A percentile compares a stretch with the other conserved stretches of the same genome.
Evolutionary conservation across 1,140 invertebrate genomes (phyloP).

Genomic region (Lysiphlebus fabarum): DNA sequence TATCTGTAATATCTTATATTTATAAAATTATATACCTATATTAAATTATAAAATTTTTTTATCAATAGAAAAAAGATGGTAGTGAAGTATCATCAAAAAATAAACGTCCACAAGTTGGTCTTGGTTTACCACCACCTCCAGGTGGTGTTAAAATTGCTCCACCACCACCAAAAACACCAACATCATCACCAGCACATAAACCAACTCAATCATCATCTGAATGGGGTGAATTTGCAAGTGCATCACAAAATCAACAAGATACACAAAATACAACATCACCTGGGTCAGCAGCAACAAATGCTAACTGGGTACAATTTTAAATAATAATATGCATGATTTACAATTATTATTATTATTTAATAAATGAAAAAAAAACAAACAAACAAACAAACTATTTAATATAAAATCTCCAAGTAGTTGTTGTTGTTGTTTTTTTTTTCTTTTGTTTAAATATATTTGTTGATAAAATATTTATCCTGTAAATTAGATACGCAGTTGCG

Average conservation of each 20-base stretch:
- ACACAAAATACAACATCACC: slow-evolving; percentile 39
- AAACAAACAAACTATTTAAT: no score
- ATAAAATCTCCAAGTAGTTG: no score
- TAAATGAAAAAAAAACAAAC: slow-evolving; percentile 1
- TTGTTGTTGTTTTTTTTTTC: slow-evolving; percentile 1
- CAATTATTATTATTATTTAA: slow-evolving; percentile 3
- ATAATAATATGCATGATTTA: slow-evolving; percentile 3
- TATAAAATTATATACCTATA: no score
- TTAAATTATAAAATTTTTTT: slow-evolving; percentile 34
- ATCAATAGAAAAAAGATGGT: slow-evolving; percentile 79
- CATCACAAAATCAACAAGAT: slow-evolving; percentile 46
- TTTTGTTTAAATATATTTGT: no score
- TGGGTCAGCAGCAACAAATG: slow-evolving; percentile 52
- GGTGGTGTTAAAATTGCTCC: slow-evolving; percentile 67
- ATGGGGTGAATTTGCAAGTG: slow-evolving; percentile 77
- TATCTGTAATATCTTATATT: no score
- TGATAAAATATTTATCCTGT: no score
- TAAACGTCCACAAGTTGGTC: slow-evolving; percentile 59
- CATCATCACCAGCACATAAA: slow-evolving; percentile 69
- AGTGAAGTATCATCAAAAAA: slow-evolving; percentile 65
- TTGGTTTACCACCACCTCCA: slow-evolving; percentile 81
- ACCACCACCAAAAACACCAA: slow-evolving; percentile 64
- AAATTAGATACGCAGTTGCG: no score
- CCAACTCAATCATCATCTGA: slow-evolving; percentile 57
- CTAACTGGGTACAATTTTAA: slow-evolving; percentile 75